These are phyloP conservation scores for Taurulus bubalis DNA, from an alignment of 2,113 vertebrate genomes.

Conservation along the genomic window DNA sequence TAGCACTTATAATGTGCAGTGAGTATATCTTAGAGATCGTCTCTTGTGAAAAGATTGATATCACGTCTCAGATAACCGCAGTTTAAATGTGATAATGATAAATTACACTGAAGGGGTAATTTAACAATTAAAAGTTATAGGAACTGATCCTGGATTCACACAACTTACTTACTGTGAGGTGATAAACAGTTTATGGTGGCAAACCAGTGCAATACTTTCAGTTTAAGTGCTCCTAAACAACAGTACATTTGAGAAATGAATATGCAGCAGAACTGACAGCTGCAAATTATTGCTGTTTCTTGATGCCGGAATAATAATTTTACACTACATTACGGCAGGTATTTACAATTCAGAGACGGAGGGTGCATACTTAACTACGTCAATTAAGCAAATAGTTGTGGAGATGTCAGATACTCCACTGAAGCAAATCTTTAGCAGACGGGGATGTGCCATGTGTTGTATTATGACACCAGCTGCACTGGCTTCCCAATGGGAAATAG, in stretches of 20 bases:
- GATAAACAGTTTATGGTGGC: conserved; percentile 38
- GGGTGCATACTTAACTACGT: conserved; percentile 78
- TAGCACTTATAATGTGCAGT: conserved; percentile 32
- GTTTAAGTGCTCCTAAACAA: conserved; percentile 61
- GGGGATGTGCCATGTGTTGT: conserved; percentile 73
- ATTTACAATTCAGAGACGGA: conserved; percentile 69
- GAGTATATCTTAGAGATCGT: not conserved
- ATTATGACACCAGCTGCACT: conserved; percentile 76
- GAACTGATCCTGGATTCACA: conserved; percentile 15
- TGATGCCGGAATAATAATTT: conserved; percentile 74
- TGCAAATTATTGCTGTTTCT: conserved; percentile 71
- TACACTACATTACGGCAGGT: conserved; percentile 80
- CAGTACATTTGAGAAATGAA: conserved; percentile 63
- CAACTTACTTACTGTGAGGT: conserved; percentile 32
- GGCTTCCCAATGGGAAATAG: conserved; percentile 72
- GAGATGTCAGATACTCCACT: conserved; percentile 82
- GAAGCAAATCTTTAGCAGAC: conserved; percentile 78
- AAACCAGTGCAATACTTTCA: conserved; percentile 50
- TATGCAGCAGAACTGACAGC: conserved; percentile 69
- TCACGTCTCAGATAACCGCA: conserved; percentile 1
- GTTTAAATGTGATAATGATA: conserved; percentile 20
- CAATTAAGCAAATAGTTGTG: conserved; percentile 81
- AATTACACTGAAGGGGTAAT: conserved; percentile 23
- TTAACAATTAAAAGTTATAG: conserved; percentile 41
- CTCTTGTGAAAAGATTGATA: not conserved